These are phyloP conservation scores for Nebria ingens DNA, from an alignment of 1,140 invertebrate genomes.

Conservation along the genomic window DNA sequence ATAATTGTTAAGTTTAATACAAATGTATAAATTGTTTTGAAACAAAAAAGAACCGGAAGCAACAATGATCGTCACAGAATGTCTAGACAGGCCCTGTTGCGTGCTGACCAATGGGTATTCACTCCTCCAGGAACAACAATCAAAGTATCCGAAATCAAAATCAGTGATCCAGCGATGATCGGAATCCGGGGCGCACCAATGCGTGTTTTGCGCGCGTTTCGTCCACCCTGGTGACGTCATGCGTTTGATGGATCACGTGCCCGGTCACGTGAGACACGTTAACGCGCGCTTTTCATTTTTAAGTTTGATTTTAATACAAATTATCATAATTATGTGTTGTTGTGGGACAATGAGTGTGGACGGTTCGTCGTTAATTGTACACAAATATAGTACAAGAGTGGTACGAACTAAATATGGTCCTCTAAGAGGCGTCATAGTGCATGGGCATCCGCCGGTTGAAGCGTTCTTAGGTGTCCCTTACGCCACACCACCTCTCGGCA, in stretches of 20 bases:
- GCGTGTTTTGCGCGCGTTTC: conserved; percentile 15
- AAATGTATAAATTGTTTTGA: no score
- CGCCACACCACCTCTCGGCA: conserved; percentile 68
- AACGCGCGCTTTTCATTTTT: conserved; percentile 17
- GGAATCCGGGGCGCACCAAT: no score
- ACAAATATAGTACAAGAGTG: conserved; percentile 68
- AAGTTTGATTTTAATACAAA: background rate
- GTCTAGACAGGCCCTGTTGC: no score
- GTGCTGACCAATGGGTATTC: no score
- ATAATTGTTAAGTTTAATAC: no score
- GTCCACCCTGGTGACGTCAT: conserved; percentile 27
- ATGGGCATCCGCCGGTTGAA: conserved; percentile 70
- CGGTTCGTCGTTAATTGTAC: conserved; percentile 37
- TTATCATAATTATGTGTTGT: conserved; percentile 8
- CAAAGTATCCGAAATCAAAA: no score
- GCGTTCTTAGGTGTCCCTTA: conserved; percentile 94
- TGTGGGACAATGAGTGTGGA: conserved; percentile 11
- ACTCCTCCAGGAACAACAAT: no score
- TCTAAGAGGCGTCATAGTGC: conserved; percentile 70
- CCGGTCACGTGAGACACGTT: conserved; percentile 22
- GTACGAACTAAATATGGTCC: conserved; percentile 81
- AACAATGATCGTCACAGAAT: no score
- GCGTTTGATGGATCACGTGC: conserved; percentile 22
- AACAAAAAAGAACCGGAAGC: no score
- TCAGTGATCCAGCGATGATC: no score